Evolutionary conservation across 2,888 invertebrate species (phyloP), one percentile per base, ranked within the genome.

Genomic region (Augochlorella aurata): DNA sequence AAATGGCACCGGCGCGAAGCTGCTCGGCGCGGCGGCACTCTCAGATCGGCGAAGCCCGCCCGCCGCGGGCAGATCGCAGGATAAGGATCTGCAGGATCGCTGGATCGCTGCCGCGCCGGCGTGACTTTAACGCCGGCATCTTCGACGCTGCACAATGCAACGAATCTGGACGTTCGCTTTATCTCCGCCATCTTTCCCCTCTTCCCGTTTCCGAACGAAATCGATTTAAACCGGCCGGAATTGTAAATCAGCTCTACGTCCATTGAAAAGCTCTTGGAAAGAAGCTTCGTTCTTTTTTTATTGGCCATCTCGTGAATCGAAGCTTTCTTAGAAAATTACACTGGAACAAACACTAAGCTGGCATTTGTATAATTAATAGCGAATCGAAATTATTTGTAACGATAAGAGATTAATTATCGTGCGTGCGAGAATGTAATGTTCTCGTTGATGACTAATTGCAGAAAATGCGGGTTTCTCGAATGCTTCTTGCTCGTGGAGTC

Each of bases 101-200:
- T 69, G 38, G 38, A 38, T 38, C 38, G 38, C 38, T 38, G 38
- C 38, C 38, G 38, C 38, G 78, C 73, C 79, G 78, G 86, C 77
- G 76, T 73, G 79, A 88, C 79, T 84, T 83, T 82, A 82, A 87
- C 87, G 80, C 83, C 77, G 68, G 61, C 67, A 69, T 67, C 77
- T 75, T 82, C 80, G 75, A 65, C 73, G 71, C 78, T 49, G 79
- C 82, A 88, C 86, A 88, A 86, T 87, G 86, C 86, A 75, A 79
- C 84, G 76, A 79, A 83, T 71, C 84, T 38, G 74, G 74, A 78
- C 79, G 79, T 77, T 61, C 66, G 29, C 78, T 76, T 87, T 84
- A 86, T 86, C 85, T 82, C 81, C 65, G 66, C 85, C 77, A 86
- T 86, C 86, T 85, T 61, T 50, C 54, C 71, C 72, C 74, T 65